Evolutionary conservation across 1,140 invertebrate genomes (phyloP).

Genomic region (Latrodectus geometricus): DNA sequence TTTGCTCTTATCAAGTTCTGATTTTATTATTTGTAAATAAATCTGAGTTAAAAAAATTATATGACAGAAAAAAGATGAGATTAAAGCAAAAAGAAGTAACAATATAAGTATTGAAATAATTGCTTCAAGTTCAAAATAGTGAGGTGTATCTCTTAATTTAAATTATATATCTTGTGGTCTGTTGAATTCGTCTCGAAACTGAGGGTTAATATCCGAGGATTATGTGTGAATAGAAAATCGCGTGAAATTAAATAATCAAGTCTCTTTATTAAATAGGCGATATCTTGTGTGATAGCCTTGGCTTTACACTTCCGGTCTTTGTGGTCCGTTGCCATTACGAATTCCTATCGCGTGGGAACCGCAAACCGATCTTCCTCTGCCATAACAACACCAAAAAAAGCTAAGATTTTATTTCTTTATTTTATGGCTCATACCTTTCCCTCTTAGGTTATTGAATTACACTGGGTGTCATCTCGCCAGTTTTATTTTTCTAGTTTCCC

Average conservation of each 20-base stretch:
- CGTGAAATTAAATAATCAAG: background rate
- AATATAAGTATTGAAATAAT: no score
- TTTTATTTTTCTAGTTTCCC: no score
- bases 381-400: background rate
- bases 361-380: background rate
- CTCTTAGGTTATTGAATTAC: background rate
- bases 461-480: background rate
- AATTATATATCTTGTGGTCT: no score
- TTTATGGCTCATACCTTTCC: background rate
- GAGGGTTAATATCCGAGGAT: background rate
- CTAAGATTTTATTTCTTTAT: background rate
- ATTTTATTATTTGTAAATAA: no score
- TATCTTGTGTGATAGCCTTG: background rate
- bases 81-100: no score
- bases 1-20: no score
- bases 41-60: no score
- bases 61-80: no score
- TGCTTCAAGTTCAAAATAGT: no score
- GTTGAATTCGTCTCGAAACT: no score
- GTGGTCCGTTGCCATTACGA: background rate
- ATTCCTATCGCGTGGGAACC: background rate
- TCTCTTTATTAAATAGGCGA: background rate
- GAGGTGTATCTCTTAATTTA: no score
- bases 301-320: conserved; percentile 1
- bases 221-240: background rate